Evolutionary conservation across 2,113 vertebrate genomes (phyloP), one percentile per base, ranked within the genome.

Genomic region (Aepyceros melampus): DNA sequence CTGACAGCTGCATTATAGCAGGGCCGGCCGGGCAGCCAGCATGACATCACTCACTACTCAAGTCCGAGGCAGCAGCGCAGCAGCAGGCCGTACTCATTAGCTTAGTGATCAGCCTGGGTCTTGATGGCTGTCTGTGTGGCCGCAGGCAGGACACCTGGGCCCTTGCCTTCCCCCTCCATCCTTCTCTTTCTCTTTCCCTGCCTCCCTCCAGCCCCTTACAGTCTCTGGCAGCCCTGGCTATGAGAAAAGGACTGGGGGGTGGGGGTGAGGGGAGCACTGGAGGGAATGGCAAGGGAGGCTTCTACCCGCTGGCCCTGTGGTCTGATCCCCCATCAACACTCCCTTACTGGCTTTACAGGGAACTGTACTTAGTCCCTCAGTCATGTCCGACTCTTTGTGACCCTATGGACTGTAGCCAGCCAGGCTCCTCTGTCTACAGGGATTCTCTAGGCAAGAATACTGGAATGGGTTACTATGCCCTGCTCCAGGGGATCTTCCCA

Each of bases 1-100:
- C 95, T 94, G 98, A 96, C 97, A 97, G 98, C 58, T 76, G 40
- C 47, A 92, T 94, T 95, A 95, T 31, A 76, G 96, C 91, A n/a
- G 97, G 47, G 1, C 62, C 1, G n/a, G n/a, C 67, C 5, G 0
- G 67, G 47, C 93, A 85, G 85, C 84, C 82, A 15, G 85, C 47
- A 29, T 78, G 36, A 98, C 88, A 29, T 96, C 58, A 40, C 79
- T 33, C 31, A 62, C 91, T 58, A 91, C 74, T 96, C 93, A 49
- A 76, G 84, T 71, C 95, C 56, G 1, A 23, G 87, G 79, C 25
- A 14, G 74, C 62, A 6, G 60, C 33, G 25, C 71, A 19, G 79
- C 60, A 5, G 36, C 4, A 2, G 6, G 43, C 3, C 91, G 86
- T 36, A 67, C 98, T 98, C 98, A 84, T 98, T 89, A 98, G 97